A percentile compares a stretch with the other conserved stretches of the same genome.
Conservation (phyloP, 30 jellyfish, hydroid and myxozoan genomes). For the Euphysa ruthae region DNA sequence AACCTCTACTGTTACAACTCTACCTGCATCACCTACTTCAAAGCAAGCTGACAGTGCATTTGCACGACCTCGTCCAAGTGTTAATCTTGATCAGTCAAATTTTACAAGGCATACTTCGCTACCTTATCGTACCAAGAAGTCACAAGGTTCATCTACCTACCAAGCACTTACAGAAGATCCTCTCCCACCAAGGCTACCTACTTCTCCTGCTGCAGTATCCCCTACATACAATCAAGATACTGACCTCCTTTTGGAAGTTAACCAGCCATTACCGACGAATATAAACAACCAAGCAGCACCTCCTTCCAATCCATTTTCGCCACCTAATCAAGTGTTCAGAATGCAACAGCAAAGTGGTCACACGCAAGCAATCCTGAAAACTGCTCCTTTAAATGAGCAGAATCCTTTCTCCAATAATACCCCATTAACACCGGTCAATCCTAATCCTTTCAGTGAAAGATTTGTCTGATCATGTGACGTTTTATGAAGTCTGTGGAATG, state of each 20-base stretch:
- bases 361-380: too few species aligned
- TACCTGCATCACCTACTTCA: conserved; percentile 57
- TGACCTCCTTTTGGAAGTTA: background rate
- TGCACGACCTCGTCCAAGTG: conserved; percentile 86
- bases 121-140: conserved; percentile 76
- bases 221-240: background rate
- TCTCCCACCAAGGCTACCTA: conserved; percentile 72
- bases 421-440: background rate
- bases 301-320: too few species aligned
- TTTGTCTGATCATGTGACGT: conserved; percentile 10
- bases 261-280: conserved; percentile 1
- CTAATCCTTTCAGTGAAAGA: conserved; percentile 30
- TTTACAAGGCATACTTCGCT: conserved; percentile 88
- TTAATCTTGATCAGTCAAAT: conserved; percentile 40
- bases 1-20: conserved; percentile 40
- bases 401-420: too few species aligned
- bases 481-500: too few species aligned
- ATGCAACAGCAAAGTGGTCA: too few species aligned
- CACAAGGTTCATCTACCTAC: conserved; percentile 75
- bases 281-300: background rate
- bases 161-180: conserved; percentile 88
- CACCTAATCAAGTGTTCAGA: background rate
- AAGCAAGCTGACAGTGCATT: conserved; percentile 53
- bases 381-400: too few species aligned
- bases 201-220: conserved; percentile 16